phyloP scores from a whole-genome alignment of 2,113 vertebrate genomes.

The Cnemophilus loriae region DNA sequence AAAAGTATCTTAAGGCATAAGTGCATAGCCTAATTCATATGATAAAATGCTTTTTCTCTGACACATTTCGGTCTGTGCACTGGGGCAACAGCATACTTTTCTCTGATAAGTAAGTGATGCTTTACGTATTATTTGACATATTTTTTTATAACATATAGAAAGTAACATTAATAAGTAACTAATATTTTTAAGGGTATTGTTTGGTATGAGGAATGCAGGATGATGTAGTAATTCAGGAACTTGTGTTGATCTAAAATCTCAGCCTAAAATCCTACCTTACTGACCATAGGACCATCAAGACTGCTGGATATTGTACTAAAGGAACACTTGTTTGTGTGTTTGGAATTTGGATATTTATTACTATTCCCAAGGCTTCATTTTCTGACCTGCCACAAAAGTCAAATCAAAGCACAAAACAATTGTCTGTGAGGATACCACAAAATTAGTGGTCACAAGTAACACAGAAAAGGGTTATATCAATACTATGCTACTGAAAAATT shows the following conservation, averaged over 20 bases:
- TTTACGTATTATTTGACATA: not conserved
- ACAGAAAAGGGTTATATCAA: not conserved
- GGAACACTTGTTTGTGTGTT: not conserved
- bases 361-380: not conserved
- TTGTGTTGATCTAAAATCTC: not conserved
- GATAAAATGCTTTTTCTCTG: not conserved
- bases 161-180: not conserved
- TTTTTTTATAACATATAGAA: not conserved
- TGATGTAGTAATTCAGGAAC: too few relatives aligned
- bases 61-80: not conserved
- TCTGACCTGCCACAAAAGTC: not conserved
- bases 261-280: not conserved
- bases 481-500: not conserved
- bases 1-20: not conserved
- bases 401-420: not conserved
- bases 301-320: not conserved
- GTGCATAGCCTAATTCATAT: not conserved
- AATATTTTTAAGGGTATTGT: not conserved
- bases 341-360: not conserved
- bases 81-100: not conserved
- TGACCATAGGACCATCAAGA: not conserved
- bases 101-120: not conserved
- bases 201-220: not conserved
- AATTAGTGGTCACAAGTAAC: not conserved
- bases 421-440: not conserved